Conservation (phyloP, 2,797 vertebrate species). For the Carduelis carduelis region DNA sequence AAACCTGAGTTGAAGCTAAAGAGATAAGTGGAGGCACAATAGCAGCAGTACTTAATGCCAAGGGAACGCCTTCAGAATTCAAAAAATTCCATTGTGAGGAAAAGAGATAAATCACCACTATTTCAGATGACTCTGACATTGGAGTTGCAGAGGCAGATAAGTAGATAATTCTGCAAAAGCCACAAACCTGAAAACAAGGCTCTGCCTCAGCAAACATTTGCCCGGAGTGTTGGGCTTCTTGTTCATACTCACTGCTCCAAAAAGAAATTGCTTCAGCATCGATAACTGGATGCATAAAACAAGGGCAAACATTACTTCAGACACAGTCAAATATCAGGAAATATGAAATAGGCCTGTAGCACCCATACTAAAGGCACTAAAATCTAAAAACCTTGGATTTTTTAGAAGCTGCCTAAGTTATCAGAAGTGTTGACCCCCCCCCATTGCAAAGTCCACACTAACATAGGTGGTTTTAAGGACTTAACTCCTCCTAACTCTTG, state of each 20-base stretch:
- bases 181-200: neutral
- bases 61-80: neutral
- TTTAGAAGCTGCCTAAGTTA: neutral
- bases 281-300: neutral
- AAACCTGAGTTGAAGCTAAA: neutral
- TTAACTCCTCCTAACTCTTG: neutral
- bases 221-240: neutral
- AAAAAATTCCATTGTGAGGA: neutral
- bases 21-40: neutral
- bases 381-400: neutral
- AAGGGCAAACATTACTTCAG: neutral
- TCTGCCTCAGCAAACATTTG: neutral
- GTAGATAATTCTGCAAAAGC: neutral
- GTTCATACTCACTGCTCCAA: neutral
- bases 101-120: neutral
- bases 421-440: neutral
- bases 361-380: neutral
- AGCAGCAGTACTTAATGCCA: neutral
- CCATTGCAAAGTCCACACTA: neutral
- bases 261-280: neutral
- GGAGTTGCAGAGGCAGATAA: neutral
- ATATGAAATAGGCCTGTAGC: neutral
- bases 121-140: neutral
- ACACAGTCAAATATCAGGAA: neutral
- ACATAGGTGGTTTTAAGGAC: neutral